Evolutionary conservation across 2,113 vertebrate species (phyloP).

Genomic region (Asarcornis scutulata): DNA sequence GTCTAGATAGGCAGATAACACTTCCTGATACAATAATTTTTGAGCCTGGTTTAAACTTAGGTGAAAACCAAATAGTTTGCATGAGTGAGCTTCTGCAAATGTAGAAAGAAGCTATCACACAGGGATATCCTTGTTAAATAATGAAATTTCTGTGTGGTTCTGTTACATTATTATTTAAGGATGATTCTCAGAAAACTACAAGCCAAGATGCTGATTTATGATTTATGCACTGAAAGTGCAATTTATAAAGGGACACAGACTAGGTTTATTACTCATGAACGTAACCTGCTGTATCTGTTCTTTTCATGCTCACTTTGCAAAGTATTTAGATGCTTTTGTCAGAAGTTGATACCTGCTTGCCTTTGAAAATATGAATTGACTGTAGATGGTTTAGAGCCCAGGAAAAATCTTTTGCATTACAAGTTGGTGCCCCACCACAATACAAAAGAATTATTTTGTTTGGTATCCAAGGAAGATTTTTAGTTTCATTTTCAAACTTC

Average conservation of each 20-base stretch:
- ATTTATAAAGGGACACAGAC: not conserved
- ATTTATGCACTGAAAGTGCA: not conserved
- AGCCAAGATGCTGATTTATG: not conserved
- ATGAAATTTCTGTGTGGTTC: not conserved
- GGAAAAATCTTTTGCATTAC: not conserved
- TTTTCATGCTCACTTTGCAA: not conserved
- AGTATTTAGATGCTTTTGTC: not conserved
- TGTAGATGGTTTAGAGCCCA: not conserved
- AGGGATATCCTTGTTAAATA: not conserved
- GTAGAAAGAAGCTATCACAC: not conserved
- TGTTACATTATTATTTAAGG: not conserved
- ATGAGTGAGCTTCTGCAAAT: not conserved
- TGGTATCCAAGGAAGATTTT: not conserved
- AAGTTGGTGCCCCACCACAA: not conserved
- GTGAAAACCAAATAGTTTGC: not conserved
- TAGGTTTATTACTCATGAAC: not conserved
- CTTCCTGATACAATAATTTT: constrained; percentile 18
- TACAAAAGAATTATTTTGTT: not conserved
- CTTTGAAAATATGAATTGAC: not conserved
- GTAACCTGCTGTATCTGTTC: not conserved
- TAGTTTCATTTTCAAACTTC: not conserved
- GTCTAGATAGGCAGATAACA: not conserved
- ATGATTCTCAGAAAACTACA: not conserved
- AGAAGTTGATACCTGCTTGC: not conserved
- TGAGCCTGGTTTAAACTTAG: not conserved